Conservation (phyloP, 2,113 vertebrate species). For the Sula dactylatra region DNA sequence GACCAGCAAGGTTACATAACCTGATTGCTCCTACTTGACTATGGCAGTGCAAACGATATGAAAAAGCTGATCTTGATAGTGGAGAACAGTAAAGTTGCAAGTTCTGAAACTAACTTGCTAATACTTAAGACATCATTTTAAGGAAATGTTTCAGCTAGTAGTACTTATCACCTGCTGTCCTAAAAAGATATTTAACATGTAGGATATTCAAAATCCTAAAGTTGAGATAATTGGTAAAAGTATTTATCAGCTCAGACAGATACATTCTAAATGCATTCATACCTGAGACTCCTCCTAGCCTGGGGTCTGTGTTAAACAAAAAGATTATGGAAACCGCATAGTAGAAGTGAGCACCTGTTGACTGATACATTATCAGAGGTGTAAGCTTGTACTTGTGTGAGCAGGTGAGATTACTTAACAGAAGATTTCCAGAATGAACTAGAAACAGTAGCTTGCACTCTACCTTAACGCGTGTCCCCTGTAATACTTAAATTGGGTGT, state of each 20-base stretch:
- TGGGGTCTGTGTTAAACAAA: not conserved
- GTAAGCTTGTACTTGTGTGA: not conserved
- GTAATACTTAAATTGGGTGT: not conserved
- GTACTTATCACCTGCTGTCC: not conserved
- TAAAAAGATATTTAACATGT: not conserved
- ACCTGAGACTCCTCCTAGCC: not conserved
- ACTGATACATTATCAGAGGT: not conserved
- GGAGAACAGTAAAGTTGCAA: not conserved
- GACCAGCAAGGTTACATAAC: not conserved
- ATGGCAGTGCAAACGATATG: not conserved
- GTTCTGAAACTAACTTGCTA: not conserved
- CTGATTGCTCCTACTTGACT: not conserved
- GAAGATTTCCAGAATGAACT: not conserved
- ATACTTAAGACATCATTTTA: not conserved
- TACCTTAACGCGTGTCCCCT: not conserved
- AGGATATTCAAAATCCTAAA: not conserved
- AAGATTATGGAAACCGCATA: not conserved
- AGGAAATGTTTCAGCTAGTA: not conserved
- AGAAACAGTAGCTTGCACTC: not conserved
- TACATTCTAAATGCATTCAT: not conserved
- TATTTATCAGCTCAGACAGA: not conserved
- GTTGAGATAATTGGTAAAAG: not conserved
- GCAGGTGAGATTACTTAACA: not conserved
- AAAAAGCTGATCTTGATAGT: not conserved
- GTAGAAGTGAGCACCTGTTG: not conserved